Conservation (phyloP, 1,140 invertebrate species). For the Ceratoteleas bidentatus region DNA sequence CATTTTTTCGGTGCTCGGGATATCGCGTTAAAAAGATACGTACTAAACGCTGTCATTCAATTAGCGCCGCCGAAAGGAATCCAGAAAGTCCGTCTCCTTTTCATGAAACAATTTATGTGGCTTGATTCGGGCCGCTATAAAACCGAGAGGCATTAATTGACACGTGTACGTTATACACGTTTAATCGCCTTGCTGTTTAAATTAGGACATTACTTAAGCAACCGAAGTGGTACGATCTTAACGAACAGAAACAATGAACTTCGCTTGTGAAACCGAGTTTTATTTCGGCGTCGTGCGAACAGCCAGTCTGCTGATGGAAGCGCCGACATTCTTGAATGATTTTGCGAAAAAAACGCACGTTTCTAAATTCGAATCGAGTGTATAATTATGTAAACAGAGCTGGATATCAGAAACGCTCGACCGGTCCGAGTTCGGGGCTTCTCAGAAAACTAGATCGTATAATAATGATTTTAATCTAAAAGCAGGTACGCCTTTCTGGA, state of each 20-base stretch:
- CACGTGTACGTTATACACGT: constrained; percentile 17
- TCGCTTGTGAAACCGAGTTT: neutral
- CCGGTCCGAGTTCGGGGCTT: constrained; percentile 1
- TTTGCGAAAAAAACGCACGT: neutral
- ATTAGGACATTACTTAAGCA: constrained; percentile 13
- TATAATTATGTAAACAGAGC: constrained; percentile 14
- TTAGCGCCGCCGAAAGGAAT: constrained; percentile 16
- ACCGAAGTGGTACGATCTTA: constrained; percentile 3
- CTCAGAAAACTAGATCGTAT: constrained; percentile 20
- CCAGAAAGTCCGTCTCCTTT: constrained; percentile 8
- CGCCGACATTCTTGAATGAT: no score
- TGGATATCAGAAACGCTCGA: neutral
- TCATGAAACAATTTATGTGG: constrained; percentile 22
- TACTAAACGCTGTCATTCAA: constrained; percentile 14
- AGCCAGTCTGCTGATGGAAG: no score
- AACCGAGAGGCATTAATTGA: constrained; percentile 25
- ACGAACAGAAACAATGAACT: neutral
- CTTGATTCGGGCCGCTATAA: constrained; percentile 9
- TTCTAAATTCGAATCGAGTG: neutral
- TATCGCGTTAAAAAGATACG: constrained; percentile 1
- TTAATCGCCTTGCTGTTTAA: constrained; percentile 13
- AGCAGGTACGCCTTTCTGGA: constrained; percentile 28
- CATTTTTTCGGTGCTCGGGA: neutral
- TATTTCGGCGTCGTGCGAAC: no score
- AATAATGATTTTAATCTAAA: constrained; percentile 27